These are phyloP conservation scores for Siphamia tubifer DNA, from an alignment of 2,113 vertebrate genomes.

Conservation along the genomic window DNA sequence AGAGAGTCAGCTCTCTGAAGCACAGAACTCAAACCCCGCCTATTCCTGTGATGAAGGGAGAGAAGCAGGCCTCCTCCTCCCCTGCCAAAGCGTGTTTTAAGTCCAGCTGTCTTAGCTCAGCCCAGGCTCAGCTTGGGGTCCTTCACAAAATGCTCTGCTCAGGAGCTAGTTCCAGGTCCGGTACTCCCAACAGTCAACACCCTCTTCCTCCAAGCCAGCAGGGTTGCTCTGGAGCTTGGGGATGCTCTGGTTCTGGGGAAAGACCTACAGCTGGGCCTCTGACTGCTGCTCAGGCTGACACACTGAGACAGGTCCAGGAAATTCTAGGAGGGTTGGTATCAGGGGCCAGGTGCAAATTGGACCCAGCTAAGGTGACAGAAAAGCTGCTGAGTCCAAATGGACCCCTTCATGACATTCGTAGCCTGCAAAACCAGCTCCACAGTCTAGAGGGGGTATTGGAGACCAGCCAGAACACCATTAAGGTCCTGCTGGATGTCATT, in stretches of 20 bases:
- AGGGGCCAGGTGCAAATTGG: slow-evolving; percentile 76
- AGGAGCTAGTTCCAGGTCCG: slow-evolving; percentile 66
- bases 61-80: slow-evolving; percentile 60
- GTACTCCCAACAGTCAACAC: slow-evolving; percentile 65
- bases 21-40: slow-evolving; percentile 70
- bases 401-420: slow-evolving; percentile 77
- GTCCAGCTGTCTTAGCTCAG: slow-evolving; percentile 74
- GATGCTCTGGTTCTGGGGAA: slow-evolving; percentile 58
- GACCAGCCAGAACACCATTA: slow-evolving; percentile 90
- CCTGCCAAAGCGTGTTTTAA: slow-evolving; percentile 76
- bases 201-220: slow-evolving; percentile 63
- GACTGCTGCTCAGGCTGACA: slow-evolving; percentile 69
- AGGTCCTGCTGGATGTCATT: slow-evolving; percentile 88
- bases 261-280: slow-evolving; percentile 50
- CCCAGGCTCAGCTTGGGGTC: slow-evolving; percentile 70
- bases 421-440: slow-evolving; percentile 84
- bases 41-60: slow-evolving; percentile 65
- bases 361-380: slow-evolving; percentile 68
- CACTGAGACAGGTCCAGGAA: slow-evolving; percentile 81
- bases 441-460: slow-evolving; percentile 88
- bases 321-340: slow-evolving; percentile 84
- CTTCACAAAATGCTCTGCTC: slow-evolving; percentile 79
- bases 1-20: slow-evolving; percentile 67
- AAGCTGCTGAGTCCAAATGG: slow-evolving; percentile 70
- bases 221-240: slow-evolving; percentile 60